Base-by-base conservation (phyloP, 2,797 vertebrate species). In the Sebastes minor region DNA sequence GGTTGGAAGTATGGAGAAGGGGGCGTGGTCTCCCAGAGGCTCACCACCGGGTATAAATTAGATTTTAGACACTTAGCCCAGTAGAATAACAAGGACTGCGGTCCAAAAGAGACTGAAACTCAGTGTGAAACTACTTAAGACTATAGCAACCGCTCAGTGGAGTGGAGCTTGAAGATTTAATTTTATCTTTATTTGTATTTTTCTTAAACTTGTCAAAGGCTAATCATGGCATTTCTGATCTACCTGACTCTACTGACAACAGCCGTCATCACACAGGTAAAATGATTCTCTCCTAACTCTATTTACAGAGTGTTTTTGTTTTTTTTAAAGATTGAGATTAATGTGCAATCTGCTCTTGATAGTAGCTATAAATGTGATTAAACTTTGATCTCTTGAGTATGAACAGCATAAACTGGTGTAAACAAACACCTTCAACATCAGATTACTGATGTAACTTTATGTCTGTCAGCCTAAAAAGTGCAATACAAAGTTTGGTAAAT, bases 251-350 rank as follows among this genome's bases (percentile, higher is more conserved):
- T 93, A 23, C 60, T 95, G 84, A 92, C 92, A 91, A 86, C 88
- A 87, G 90, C 86, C 10, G 73, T 89, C 86, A 84, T 89, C 84
- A 38, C 86, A 42, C 89, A 93, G 94, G 95, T 95, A 91, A 93
- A 87, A 73, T 22, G 9, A 11, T 33, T 46, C 52, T 42, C 7
- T n/a, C 8, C 18, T 33, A 49, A 27, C 20, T 52, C 20, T 49
- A 49, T 49, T 49, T 49, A 20, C 46, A 49, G 42, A 52, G 49
- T 52, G 18, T 4, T n/a, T 20, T 52, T 20, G 0, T 12, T 52
- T 52, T 20, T 52, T 20, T 52, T n/a, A 10, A n/a, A 52, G 49
- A 27, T 66, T 53, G 35, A 23, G 8, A 52, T 60, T 33, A 16
- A 79, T 61, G 25, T 57, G 8, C 59, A 3, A 35, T 52, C n/a